Percentiles rank a stretch among this genome's conserved stretches.
Conservation (phyloP, 2,888 invertebrate species). For the Cheilosia impressa region DNA sequence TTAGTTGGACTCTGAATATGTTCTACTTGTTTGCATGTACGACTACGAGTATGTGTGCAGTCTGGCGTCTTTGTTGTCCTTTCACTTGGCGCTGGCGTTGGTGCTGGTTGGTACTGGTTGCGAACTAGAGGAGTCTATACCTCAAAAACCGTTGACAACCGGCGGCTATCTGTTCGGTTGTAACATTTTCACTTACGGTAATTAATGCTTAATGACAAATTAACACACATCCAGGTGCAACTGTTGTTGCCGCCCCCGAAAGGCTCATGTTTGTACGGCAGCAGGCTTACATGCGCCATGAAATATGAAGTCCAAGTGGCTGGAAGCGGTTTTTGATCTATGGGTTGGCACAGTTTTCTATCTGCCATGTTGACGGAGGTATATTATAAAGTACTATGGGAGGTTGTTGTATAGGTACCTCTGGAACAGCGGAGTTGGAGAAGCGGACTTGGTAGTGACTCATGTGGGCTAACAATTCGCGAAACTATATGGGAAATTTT, state of each 20-base stretch:
- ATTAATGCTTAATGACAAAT: constrained; percentile 77
- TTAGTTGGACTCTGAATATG: constrained; percentile 78
- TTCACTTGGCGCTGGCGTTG: constrained; percentile 65
- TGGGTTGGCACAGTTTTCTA: constrained; percentile 72
- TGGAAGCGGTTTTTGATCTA: constrained; percentile 74
- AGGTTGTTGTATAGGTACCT: too few relatives aligned
- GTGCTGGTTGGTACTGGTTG: background rate
- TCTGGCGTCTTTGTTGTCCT: constrained; percentile 70
- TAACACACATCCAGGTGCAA: constrained; percentile 76
- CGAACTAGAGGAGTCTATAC: constrained; percentile 60
- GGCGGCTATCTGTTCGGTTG: constrained; percentile 74
- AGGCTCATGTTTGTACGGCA: constrained; percentile 33
- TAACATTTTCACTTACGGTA: constrained; percentile 76
- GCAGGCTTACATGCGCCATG: constrained; percentile 55
- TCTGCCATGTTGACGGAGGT: constrained; percentile 22
- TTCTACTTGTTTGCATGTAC: constrained; percentile 23
- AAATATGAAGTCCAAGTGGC: constrained; percentile 74
- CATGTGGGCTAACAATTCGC: constrained; percentile 9
- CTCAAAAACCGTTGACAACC: constrained; percentile 74
- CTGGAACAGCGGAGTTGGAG: background rate
- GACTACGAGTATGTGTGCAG: background rate
- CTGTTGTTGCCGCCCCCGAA: constrained; percentile 65
- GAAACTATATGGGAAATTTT: constrained; percentile 5
- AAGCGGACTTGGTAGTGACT: constrained; percentile 5
- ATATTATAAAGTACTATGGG: too few relatives aligned